phyloP scores from a whole-genome alignment of 2,888 invertebrate genomes.

The Drosophila mercatorum region DNA sequence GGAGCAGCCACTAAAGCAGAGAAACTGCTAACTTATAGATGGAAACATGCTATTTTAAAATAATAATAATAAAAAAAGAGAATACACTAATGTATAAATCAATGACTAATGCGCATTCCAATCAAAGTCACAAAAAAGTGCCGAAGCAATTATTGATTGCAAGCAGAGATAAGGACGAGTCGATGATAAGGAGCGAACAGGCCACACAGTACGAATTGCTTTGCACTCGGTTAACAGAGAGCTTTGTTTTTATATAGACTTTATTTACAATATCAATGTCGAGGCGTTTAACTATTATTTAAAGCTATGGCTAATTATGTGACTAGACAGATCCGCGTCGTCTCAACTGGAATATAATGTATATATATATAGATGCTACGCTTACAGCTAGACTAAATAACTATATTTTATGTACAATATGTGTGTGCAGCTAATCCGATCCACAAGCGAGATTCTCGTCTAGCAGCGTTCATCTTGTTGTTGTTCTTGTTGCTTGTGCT shows the following conservation, averaged over 20 bases:
- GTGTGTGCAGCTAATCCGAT: slow-evolving; percentile 25
- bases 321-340: slow-evolving; percentile 50
- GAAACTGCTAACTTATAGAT: slow-evolving; percentile 55
- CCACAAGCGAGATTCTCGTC: slow-evolving; percentile 19
- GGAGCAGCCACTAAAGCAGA: slow-evolving; percentile 1
- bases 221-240: slow-evolving; percentile 46
- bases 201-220: slow-evolving; percentile 60
- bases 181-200: slow-evolving; percentile 63
- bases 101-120: slow-evolving; percentile 44
- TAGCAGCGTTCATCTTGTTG: slow-evolving; percentile 7
- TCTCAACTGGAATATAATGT: slow-evolving; percentile 15
- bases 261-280: slow-evolving; percentile 61
- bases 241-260: background rate
- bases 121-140: slow-evolving; percentile 9
- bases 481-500: slow-evolving; percentile 2
- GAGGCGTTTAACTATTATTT: slow-evolving; percentile 37
- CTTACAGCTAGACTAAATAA: slow-evolving; percentile 41
- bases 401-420: slow-evolving; percentile 39
- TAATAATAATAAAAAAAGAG: slow-evolving; percentile 65
- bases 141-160: slow-evolving; percentile 41
- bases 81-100: slow-evolving; percentile 63
- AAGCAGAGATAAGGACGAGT: slow-evolving; percentile 20
- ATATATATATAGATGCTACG: slow-evolving; percentile 29
- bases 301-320: slow-evolving; percentile 59
- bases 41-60: slow-evolving; percentile 76